Base-by-base conservation (phyloP, 1,140 invertebrate species). In the Sarcophaga bullata region DNA sequence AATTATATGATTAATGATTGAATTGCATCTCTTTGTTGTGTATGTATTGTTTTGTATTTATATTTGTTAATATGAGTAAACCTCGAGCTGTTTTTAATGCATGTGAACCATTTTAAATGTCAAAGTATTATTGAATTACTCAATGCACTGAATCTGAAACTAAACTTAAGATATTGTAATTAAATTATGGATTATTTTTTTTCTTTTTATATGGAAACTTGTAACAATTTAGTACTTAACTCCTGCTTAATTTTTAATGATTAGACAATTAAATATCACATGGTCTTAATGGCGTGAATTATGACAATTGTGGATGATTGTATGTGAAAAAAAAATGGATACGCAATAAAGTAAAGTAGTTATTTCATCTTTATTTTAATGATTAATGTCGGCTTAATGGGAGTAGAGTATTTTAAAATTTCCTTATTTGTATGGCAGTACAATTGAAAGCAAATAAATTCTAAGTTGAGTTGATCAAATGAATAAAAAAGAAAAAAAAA, bases 41-140 rank as follows among this genome's bases (percentile, higher is more conserved):
- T 19, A 17, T 68, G 7, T n/a, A 58, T n/a, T 11, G 1, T 2
- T 58, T 15, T n/a, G 0, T 58, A 58, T 58, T 7, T 58, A 15
- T 58, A 7, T 58, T n/a, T 58, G 13, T 37, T 2, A 37, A 37
- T 37, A 37, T 37, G 25, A 37, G 25, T 37, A 37, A 37, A 37
- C 25, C 25, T 4, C 25, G 4, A 4, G 15, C 7, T 48, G 47
- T 78, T 19, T 78, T 7, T 19, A 48, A 50, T 78, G n/a, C 19
- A 78, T 78, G 75, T 78, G 75, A 78, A 78, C 48, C 50, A 78
- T 78, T 78, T 78, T 78, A 78, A 76, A 78, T 78, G 75, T 78
- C 75, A 78, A 50, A 78, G 75, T 78, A 50, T 50, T 50, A 50
- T 78, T 15, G 17, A 78, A 78, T 78, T 78, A 25, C 48, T 50